Conservation (phyloP, 2,888 invertebrate species). For the Dicyrtomina minuta region DNA sequence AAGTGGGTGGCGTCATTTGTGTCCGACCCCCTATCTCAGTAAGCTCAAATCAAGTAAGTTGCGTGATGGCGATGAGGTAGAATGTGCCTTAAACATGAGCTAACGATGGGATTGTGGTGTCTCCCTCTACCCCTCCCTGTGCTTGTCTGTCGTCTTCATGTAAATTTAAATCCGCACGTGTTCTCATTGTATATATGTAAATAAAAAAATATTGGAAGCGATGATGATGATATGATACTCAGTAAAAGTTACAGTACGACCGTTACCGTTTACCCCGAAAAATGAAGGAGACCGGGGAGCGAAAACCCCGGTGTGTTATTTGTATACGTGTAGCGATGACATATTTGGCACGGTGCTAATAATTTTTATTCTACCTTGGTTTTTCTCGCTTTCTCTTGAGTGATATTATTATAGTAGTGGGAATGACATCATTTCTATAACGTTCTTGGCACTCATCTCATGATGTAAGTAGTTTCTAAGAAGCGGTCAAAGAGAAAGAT, state of each 20-base stretch:
- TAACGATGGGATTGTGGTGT: too few relatives aligned
- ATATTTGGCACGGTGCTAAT: slow-evolving; percentile 14
- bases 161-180: too few relatives aligned
- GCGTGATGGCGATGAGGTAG: too few relatives aligned
- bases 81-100: too few relatives aligned
- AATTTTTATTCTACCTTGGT: slow-evolving; percentile 8
- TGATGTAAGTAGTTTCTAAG: not conserved
- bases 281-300: too few relatives aligned
- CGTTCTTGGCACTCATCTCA: not conserved
- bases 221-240: not conserved
- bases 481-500: not conserved
- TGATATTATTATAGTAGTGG: not conserved
- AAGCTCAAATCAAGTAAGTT: too few relatives aligned
- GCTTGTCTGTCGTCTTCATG: too few relatives aligned
- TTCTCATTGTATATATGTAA: not conserved
- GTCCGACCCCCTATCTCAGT: too few relatives aligned
- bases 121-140: too few relatives aligned
- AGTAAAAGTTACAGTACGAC: not conserved
- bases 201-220: not conserved
- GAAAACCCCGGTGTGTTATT: not conserved
- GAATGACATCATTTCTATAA: slow-evolving; percentile 16
- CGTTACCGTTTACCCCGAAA: not conserved
- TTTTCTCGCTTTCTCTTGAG: not conserved
- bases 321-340: not conserved
- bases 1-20: too few relatives aligned